Percentiles rank a stretch among this genome's conserved stretches.
Conservation (phyloP, 2,888 invertebrate species). For the Caradrina kadenii region DNA sequence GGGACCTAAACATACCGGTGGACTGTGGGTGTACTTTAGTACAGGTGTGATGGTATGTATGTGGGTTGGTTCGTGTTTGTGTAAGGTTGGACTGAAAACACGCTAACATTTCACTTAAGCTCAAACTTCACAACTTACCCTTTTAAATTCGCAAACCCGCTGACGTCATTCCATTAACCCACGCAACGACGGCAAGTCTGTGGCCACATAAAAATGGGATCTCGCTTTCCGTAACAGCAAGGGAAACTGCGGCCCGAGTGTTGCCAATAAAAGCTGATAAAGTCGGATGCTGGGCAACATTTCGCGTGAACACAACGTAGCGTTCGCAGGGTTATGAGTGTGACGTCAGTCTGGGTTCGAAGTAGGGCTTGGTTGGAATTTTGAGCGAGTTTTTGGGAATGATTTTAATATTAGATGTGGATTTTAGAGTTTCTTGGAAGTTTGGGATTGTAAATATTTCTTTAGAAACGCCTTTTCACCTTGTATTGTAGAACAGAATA, state of each 20-base stretch:
- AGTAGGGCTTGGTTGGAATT: slow-evolving; percentile 38
- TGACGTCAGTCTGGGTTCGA: slow-evolving; percentile 27
- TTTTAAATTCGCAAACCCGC: slow-evolving; percentile 46
- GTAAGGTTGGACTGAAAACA: no score
- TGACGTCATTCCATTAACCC: slow-evolving; percentile 60
- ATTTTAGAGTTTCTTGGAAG: not conserved
- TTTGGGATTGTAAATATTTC: not conserved
- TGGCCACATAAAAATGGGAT: slow-evolving; percentile 63
- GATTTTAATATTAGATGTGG: slow-evolving; percentile 45
- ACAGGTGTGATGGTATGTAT: no score
- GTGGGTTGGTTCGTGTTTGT: no score
- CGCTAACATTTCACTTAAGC: slow-evolving; percentile 3
- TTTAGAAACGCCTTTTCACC: no score
- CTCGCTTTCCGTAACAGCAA: slow-evolving; percentile 61
- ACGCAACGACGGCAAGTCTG: slow-evolving; percentile 50
- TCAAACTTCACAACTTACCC: slow-evolving; percentile 28
- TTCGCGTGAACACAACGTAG: slow-evolving; percentile 53
- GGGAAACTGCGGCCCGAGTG: slow-evolving; percentile 59
- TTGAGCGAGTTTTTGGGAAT: slow-evolving; percentile 23
- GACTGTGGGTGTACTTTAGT: no score
- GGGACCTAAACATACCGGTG: no score
- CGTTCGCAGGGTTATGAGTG: slow-evolving; percentile 49
- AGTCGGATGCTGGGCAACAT: slow-evolving; percentile 63
- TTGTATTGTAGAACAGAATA: no score
- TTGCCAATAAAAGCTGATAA: slow-evolving; percentile 70